A percentile compares a stretch with the other conserved stretches of the same genome.
phyloP scores from a whole-genome alignment of 2,797 vertebrate genomes.

The Argentina silus region DNA sequence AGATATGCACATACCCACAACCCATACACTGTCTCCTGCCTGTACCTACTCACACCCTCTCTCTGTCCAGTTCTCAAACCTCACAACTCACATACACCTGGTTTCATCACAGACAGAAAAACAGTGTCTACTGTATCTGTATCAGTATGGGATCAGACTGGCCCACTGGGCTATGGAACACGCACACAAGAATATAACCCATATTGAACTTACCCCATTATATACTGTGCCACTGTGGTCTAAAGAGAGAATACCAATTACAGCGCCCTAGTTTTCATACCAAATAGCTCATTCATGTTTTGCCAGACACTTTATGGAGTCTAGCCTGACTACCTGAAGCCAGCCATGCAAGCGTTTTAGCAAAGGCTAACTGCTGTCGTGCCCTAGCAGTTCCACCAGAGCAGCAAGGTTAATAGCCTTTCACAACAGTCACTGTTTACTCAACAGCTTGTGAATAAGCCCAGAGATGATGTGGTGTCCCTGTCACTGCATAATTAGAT shows the following conservation, averaged over 20 bases:
- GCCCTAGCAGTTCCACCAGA: conserved; percentile 11
- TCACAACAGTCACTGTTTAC: conserved; percentile 11
- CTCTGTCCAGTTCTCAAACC: background rate
- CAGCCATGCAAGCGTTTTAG: background rate
- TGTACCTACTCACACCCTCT: background rate
- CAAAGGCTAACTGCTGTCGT: conserved; percentile 14
- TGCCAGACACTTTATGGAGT: background rate
- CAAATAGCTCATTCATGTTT: background rate
- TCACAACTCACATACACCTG: background rate
- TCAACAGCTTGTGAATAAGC: conserved; percentile 21
- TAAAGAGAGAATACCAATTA: background rate
- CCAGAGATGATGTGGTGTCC: conserved; percentile 14
- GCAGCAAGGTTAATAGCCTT: conserved; percentile 12
- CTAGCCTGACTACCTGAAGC: background rate
- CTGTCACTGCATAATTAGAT: conserved; percentile 33
- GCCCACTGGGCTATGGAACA: background rate
- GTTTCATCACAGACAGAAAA: background rate
- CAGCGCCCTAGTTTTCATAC: background rate
- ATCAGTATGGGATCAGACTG: background rate
- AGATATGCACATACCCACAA: background rate
- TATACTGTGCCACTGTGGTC: background rate
- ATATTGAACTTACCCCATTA: background rate
- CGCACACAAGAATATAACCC: background rate
- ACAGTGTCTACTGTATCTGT: background rate
- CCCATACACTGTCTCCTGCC: background rate